These are phyloP conservation scores for Diarsia mendica DNA, from an alignment of 2,888 invertebrate genomes.

Conservation along the genomic window DNA sequence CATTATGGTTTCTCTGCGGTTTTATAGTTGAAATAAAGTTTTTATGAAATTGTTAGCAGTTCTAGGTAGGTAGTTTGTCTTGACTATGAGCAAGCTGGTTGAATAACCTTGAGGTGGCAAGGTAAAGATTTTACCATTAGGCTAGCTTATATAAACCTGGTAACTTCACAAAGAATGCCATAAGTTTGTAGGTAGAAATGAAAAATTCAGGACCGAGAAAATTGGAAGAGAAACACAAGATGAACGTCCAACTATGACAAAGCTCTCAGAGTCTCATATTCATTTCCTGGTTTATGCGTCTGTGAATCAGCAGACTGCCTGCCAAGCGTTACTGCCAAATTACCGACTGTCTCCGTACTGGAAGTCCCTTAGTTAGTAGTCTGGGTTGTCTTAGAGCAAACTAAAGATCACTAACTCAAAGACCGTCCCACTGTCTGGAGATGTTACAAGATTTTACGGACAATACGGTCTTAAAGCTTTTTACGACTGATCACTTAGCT, in stretches of 20 bases:
- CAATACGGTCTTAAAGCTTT: constrained; percentile 35
- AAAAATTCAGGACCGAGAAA: constrained; percentile 1
- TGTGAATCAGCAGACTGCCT: constrained; percentile 32
- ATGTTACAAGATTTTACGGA: constrained; percentile 17
- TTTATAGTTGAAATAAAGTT: constrained; percentile 49
- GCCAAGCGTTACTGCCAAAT: constrained; percentile 49
- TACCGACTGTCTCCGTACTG: constrained; percentile 26
- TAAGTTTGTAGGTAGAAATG: not conserved
- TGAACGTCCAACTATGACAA: constrained; percentile 1
- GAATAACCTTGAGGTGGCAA: constrained; percentile 12
- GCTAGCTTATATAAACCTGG: not conserved
- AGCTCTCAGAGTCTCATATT: constrained; percentile 22
- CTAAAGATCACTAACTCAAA: constrained; percentile 5
- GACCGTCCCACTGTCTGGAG: constrained; percentile 16
- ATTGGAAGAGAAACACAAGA: constrained; percentile 7
- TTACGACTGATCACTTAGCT: constrained; percentile 25
- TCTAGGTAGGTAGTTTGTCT: constrained; percentile 43
- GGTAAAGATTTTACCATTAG: constrained; percentile 6
- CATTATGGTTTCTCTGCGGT: constrained; percentile 42
- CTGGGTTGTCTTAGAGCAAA: not conserved
- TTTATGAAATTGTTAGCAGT: constrained; percentile 41
- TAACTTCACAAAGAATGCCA: not conserved
- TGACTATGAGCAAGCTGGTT: constrained; percentile 15
- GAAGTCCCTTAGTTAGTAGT: constrained; percentile 1
- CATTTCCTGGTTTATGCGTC: constrained; percentile 39